Base-by-base conservation (phyloP, 2,888 invertebrate species). In the Oscheius sp. region DNA sequence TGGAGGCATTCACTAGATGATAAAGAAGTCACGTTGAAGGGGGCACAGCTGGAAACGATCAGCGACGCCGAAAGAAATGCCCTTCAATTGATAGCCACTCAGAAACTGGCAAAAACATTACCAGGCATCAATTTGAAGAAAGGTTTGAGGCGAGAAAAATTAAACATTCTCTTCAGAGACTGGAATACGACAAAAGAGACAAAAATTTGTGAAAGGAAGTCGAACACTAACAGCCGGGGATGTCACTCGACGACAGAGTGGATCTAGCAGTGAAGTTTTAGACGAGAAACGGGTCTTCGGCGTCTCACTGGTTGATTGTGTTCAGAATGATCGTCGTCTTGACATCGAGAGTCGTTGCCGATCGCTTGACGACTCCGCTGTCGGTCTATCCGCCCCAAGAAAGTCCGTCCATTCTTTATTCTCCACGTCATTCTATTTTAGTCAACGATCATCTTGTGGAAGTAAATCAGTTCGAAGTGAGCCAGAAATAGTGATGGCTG, bases 221-320 rank as follows among this genome's bases (percentile, higher is more conserved):
- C 64, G 74, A 86, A 93, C 94, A 0, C 90, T 93, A 67, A 94
- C 94, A 1, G 75, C 77, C 4, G 74, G 70, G 3, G 84, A 85
- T 61, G 82, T 81, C 38, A 84, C 83, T 5, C 50, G 77, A 80
- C 77, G 51, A 80, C 80, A 45, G 5, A 70, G 51, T 61, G 62
- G 70, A 47, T 41, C 44, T 28, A 56, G 41, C 49, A 63, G 68
- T 30, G 50, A 50, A 24, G 51, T 22, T 44, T n/a, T 36, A 20
- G 65, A 41, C 20, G 75, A 76, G n/a, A 74, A 71, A 54, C 65
- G 72, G 2, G 92, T 93, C 66, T 95, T 95, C 85, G 94, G 94
- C 8, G 91, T 94, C 75, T 91, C 94, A 1, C 88, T 95, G 77
- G 89, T 91, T 62, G 92, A 92, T 85, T 94, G 94, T 86, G 90